phyloP scores from a whole-genome alignment of 2,888 invertebrate species.

The Suillia variegata region DNA sequence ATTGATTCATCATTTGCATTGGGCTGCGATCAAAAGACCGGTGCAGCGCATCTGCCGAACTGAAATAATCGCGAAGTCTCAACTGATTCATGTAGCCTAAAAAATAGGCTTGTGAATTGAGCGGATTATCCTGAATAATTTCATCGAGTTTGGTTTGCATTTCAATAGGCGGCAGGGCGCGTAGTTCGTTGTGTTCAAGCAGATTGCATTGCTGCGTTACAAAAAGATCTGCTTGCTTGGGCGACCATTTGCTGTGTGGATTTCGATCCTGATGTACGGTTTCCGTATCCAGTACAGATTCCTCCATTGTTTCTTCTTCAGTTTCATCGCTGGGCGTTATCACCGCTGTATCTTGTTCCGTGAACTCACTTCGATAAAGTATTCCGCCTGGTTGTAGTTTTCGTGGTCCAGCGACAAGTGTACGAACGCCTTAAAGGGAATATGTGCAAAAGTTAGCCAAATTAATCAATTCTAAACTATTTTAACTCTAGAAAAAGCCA shows the following conservation, averaged over 20 bases:
- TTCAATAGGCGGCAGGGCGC: conserved; percentile 76
- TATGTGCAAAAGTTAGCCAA: too few relatives aligned
- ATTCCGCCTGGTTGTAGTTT: conserved; percentile 35
- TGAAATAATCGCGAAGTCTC: conserved; percentile 82
- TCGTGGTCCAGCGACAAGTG: conserved; percentile 43
- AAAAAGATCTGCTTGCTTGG: conserved; percentile 86
- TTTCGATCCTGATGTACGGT: conserved; percentile 42
- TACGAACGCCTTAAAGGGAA: conserved; percentile 40
- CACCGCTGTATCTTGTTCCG: too few relatives aligned
- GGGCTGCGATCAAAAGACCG: conserved; percentile 78
- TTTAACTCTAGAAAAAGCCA: too few relatives aligned
- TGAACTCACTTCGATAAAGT: conserved; percentile 17
- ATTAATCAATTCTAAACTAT: too few relatives aligned
- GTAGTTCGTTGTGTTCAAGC: conserved; percentile 79
- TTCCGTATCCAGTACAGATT: conserved; percentile 36
- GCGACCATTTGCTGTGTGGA: conserved; percentile 76
- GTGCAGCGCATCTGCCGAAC: conserved; percentile 52
- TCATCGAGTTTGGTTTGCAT: conserved; percentile 68
- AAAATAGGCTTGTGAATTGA: conserved; percentile 69
- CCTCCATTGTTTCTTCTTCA: conserved; percentile 28
- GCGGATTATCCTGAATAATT: conserved; percentile 58
- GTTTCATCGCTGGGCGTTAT: conserved; percentile 4
- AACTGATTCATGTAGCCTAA: conserved; percentile 89
- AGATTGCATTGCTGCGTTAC: conserved; percentile 85
- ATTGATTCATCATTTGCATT: conserved; percentile 76